These are phyloP conservation scores for Laticauda colubrina DNA, from an alignment of 2,113 vertebrate species.

Conservation along the genomic window DNA sequence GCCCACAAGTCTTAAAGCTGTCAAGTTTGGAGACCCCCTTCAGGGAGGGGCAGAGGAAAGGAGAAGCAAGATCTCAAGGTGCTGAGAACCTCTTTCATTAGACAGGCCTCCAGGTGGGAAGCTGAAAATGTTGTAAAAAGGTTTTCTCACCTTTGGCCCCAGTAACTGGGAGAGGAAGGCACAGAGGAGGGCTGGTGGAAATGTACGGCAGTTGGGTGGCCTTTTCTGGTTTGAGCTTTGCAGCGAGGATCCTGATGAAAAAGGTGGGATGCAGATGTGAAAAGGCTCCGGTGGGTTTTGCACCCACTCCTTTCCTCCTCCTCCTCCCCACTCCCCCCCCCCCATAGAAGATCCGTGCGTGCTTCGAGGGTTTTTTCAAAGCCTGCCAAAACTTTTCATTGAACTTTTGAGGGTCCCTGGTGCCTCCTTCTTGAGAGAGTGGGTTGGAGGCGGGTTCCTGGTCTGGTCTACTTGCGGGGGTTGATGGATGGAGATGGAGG, in stretches of 20 bases:
- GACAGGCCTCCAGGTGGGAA: too few species aligned
- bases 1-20: too few species aligned
- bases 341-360: background rate
- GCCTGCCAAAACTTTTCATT: conserved; percentile 24
- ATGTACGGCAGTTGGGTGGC: background rate
- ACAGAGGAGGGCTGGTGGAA: background rate
- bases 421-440: conserved; percentile 46
- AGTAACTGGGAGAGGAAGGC: too few species aligned
- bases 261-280: background rate
- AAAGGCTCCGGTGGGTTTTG: background rate
- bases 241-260: background rate
- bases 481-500: too few species aligned
- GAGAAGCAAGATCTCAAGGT: too few species aligned
- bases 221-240: background rate
- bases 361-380: too few species aligned
- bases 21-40: too few species aligned
- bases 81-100: too few species aligned
- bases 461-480: too few species aligned
- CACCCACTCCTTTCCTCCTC: too few species aligned
- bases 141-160: background rate
- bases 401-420: conserved; percentile 48
- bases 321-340: background rate
- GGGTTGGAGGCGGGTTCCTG: background rate
- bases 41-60: too few species aligned
- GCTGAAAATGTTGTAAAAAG: too few species aligned